Evolutionary conservation across 2,797 vertebrate genomes (phyloP), one percentile per base, ranked within the genome.

Genomic region (Acrossocheilus fasciatus): DNA sequence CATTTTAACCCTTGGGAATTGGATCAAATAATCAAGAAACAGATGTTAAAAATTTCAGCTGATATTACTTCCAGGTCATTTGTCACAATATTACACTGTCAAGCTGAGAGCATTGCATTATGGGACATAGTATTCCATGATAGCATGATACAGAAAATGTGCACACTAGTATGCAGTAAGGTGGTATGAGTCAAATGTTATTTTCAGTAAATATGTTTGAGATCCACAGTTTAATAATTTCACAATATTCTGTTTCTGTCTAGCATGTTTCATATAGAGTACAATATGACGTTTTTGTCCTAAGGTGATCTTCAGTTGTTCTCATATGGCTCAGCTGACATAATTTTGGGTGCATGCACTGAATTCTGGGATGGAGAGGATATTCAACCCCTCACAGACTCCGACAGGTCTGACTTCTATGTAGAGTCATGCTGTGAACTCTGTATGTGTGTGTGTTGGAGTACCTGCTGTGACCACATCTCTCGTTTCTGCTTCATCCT

Each of bases 341-440:
- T 81, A 0, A 62, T 90, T 64, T 69, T 92, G 43, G 77, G 73
- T 26, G 62, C 59, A 1, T 89, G 88, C 86, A 81, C 76, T 69
- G 89, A 91, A 75, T 86, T 90, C 82, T 92, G 85, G 91, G 70
- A 90, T 54, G 86, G 89, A 54, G 76, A 89, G 54, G 90, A 90
- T 34, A 86, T 90, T 36, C 84, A 87, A 47, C 52, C 39, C 9
- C 86, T 91, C 72, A 83, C 81, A 2, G 86, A 88, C 74, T 78
- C 84, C 0, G 85, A 88, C 84, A 91, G 89, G 88, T 91, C 47
- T 39, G 39, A 47, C 1, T 26, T 77, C 59, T 39, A 45, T 62
- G 12, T 59, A 4, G 50, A 30, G 59, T 26, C 41, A 30, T 79
- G 76, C 52, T 59, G 41, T 54, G 8, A 43, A 36, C 52, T 83